Conservation (phyloP, 2,888 invertebrate species). For the Microplitis manilae region DNA sequence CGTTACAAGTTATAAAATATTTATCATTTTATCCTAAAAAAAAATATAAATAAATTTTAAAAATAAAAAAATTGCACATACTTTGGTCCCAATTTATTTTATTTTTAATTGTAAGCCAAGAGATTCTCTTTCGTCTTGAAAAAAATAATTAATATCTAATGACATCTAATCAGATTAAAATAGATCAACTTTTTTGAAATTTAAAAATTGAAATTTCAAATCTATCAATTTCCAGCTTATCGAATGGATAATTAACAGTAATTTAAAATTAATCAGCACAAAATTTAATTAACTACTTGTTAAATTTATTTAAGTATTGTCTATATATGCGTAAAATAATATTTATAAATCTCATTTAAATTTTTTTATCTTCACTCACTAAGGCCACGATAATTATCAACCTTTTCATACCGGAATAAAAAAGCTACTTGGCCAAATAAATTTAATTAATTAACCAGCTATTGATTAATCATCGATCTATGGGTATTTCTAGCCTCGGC, state of each 20-base stretch:
- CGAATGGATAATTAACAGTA: too few relatives aligned
- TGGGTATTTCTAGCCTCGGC: slow-evolving; percentile 58
- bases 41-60: not conserved
- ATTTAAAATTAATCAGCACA: too few relatives aligned
- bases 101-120: not conserved
- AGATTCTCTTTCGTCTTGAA: not conserved
- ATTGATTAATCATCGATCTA: slow-evolving; percentile 56
- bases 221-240: too few relatives aligned
- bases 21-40: too few relatives aligned
- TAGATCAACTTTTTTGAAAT: too few relatives aligned
- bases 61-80: not conserved
- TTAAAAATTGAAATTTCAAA: too few relatives aligned
- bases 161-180: too few relatives aligned
- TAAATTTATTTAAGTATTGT: too few relatives aligned
- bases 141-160: not conserved
- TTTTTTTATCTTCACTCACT: not conserved
- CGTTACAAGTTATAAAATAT: not conserved
- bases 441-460: slow-evolving; percentile 6
- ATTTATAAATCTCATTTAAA: too few relatives aligned
- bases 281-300: too few relatives aligned
- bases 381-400: not conserved
- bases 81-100: not conserved
- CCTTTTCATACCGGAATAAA: too few relatives aligned
- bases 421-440: not conserved
- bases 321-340: too few relatives aligned